Conservation (phyloP, 2,797 vertebrate genomes). For the Lates japonicus region DNA sequence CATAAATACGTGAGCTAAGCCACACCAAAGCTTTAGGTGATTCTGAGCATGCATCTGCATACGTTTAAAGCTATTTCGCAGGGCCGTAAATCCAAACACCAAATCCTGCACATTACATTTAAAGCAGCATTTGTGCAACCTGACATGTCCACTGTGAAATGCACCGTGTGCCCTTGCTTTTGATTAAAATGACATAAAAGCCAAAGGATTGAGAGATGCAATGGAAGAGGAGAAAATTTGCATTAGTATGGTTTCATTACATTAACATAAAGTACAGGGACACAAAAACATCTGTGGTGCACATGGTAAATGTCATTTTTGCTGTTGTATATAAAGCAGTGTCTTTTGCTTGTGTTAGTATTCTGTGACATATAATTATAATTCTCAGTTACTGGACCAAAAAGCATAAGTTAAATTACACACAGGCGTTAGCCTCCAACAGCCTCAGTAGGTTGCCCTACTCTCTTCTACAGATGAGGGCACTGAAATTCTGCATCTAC, state of each 20-base stretch:
- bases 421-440: not conserved
- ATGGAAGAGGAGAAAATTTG: slow-evolving; percentile 35
- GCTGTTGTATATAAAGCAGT: not conserved
- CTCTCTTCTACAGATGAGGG: not conserved
- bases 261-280: slow-evolving; percentile 39
- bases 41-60: slow-evolving; percentile 65
- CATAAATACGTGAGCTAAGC: slow-evolving; percentile 55
- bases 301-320: slow-evolving; percentile 19
- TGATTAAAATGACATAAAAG: slow-evolving; percentile 43
- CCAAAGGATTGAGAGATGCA: slow-evolving; percentile 33
- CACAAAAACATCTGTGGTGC: slow-evolving; percentile 44
- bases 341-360: not conserved
- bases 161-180: slow-evolving; percentile 28
- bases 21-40: slow-evolving; percentile 41
- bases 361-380: not conserved
- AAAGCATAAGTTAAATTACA: not conserved
- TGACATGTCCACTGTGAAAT: slow-evolving; percentile 51
- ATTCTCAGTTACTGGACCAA: not conserved
- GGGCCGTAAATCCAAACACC: slow-evolving; percentile 49
- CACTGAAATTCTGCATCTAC: not conserved
- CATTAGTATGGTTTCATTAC: slow-evolving; percentile 53
- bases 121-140: slow-evolving; percentile 42
- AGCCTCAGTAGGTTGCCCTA: not conserved
- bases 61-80: slow-evolving; percentile 54
- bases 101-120: slow-evolving; percentile 69